phyloP scores from a whole-genome alignment of 2,113 vertebrate species.

The Sakesphorus luctuosus region DNA sequence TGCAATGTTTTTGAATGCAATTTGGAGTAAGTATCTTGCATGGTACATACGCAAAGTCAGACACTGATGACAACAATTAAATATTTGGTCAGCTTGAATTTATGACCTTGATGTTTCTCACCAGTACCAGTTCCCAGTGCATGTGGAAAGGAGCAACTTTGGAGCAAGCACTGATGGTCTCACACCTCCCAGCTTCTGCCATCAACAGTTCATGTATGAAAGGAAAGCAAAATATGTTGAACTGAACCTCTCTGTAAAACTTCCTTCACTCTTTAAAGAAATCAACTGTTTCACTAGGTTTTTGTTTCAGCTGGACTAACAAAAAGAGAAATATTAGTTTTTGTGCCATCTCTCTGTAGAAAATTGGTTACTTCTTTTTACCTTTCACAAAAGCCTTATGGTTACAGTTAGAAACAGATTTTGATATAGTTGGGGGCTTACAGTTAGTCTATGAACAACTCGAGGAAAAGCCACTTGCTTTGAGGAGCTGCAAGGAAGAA shows the following conservation, averaged over 20 bases:
- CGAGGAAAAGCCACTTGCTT: not conserved
- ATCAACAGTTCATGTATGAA: fast-evolving
- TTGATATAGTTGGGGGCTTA: not conserved
- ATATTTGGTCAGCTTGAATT: not conserved
- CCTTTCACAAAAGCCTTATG: not conserved
- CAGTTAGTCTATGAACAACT: not conserved
- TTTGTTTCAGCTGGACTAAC: not conserved
- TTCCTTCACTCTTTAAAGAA: not conserved
- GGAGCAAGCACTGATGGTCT: not conserved
- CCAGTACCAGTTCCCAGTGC: not conserved
- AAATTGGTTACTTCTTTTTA: not conserved
- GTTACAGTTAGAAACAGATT: not conserved
- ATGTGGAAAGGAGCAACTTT: not conserved
- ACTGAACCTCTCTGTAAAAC: not conserved
- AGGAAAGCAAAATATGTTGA: not conserved
- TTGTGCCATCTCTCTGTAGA: not conserved
- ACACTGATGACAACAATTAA: not conserved
- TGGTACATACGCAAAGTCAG: not conserved
- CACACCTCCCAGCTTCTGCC: not conserved
- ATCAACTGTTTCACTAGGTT: not conserved
- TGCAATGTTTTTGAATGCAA: not conserved
- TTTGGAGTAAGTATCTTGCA: not conserved
- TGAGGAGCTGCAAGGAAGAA: not conserved
- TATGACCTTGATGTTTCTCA: not conserved
- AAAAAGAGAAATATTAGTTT: not conserved